These are phyloP conservation scores for Plebejus anna DNA, from an alignment of 2,888 invertebrate species.

Conservation along the genomic window DNA sequence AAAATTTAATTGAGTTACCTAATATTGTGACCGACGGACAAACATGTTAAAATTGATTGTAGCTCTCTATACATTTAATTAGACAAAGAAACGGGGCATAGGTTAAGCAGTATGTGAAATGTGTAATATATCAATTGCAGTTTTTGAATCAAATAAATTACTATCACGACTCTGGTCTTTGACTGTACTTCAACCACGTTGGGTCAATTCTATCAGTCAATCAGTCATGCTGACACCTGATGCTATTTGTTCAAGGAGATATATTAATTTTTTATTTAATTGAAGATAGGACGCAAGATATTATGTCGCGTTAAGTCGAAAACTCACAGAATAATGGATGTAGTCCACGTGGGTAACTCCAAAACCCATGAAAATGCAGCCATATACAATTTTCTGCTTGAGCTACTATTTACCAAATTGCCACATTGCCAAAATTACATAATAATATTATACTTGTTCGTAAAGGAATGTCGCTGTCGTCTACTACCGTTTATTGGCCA, in stretches of 20 bases:
- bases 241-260: neutral
- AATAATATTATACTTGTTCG: no score
- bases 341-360: no score
- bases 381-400: no score
- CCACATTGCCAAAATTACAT: no score
- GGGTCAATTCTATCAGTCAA: conserved; percentile 14
- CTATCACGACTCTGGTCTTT: conserved; percentile 16
- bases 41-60: conserved; percentile 18
- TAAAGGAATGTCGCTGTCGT: no score
- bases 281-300: no score
- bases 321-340: no score
- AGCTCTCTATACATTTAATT: conserved; percentile 22
- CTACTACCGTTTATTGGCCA: no score
- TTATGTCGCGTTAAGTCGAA: no score
- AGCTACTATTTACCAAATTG: no score
- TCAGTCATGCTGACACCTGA: conserved; percentile 11
- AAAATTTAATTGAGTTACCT: conserved; percentile 11
- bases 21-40: conserved; percentile 22
- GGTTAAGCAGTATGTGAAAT: conserved; percentile 28
- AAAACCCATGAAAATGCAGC: no score
- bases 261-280: no score
- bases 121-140: conserved; percentile 28
- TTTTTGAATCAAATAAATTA: conserved; percentile 24
- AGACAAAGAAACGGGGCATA: conserved; percentile 22
- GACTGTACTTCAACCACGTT: neutral